Base-by-base conservation (phyloP, 2,888 invertebrate genomes). In the Xanthia togata region DNA sequence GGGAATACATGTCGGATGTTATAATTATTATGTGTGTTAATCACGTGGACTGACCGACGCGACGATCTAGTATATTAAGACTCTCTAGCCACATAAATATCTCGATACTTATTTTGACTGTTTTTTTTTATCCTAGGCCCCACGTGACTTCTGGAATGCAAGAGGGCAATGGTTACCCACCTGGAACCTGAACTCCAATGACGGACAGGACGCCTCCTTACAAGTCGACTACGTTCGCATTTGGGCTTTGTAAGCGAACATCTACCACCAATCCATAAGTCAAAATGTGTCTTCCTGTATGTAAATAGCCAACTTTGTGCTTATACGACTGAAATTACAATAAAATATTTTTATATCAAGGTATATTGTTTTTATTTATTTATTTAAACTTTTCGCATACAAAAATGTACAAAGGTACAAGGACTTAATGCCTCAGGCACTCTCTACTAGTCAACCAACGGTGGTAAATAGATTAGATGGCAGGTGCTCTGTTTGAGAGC, bases 171-270 rank as follows among this genome's bases (percentile, higher is more conserved):
- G 97, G 97, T 90, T 97, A 53, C 96, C 97, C 0, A 97, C 97
- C 0, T 97, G 97, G 97, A 95, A 97, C 84, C 88, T 97, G 47
- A 91, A 95, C 83, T 90, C 91, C 23, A 97, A 97, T 71, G 94
- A 95, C 35, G 96, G 96, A 59, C 97, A 97, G 79, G 96, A 97
- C 81, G 97, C 97, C 0, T 97, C 97, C 4, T 91, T 98, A 50
- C 97, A 97, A 91, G 97, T 98, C 20, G 98, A 98, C 93, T 98
- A 98, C 89, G 97, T 98, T 75, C 96, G 97, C 82, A 96, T 98
- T 35, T 98, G 97, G 97, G 97, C 97, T 60, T 90, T 97, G 78
- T 97, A 83, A 79, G 59, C 23, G 35, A 60, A 71, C 55, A 68
- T 67, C 50, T 44, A 44, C 57, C 57, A 44, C 57, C 57, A 55